phyloP scores from a whole-genome alignment of 2,113 vertebrate genomes.

The Sigmodon hispidus region DNA sequence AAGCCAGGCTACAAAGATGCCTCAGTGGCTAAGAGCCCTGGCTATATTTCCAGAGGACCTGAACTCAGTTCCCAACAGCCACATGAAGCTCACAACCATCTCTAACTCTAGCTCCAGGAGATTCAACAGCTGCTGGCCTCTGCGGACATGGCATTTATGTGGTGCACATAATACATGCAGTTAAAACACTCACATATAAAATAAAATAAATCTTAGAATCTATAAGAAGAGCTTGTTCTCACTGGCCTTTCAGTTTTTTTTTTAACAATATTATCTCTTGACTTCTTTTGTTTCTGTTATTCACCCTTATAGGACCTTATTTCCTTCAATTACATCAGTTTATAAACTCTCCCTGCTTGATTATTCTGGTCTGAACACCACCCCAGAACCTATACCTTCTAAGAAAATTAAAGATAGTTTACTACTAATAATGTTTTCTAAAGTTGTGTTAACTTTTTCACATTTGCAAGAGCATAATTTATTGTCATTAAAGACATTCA shows the following conservation, averaged over 20 bases:
- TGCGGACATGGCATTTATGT: not conserved
- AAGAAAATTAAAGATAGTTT: not conserved
- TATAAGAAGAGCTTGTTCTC: not conserved
- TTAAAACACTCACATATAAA: not conserved
- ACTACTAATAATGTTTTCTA: not conserved
- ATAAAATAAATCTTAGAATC: not conserved
- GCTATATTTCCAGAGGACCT: too few relatives aligned
- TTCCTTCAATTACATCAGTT: not conserved
- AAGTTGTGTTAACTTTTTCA: not conserved
- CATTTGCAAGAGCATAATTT: not conserved
- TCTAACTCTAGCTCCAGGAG: not conserved
- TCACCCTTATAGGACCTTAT: not conserved
- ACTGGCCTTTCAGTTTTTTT: not conserved
- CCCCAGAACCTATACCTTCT: not conserved
- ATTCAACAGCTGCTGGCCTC: not conserved
- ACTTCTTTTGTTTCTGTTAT: not conserved
- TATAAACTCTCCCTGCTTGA: not conserved
- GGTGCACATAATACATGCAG: not conserved
- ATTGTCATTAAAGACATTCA: not conserved
- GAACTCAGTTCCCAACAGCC: not conserved
- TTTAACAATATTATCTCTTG: not conserved
- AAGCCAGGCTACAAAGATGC: not conserved
- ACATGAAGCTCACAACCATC: not conserved
- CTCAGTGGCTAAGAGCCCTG: not conserved
- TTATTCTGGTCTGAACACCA: not conserved